Base-by-base conservation (phyloP, 2,888 invertebrate species). In the Exephanes ischioxanthus region DNA sequence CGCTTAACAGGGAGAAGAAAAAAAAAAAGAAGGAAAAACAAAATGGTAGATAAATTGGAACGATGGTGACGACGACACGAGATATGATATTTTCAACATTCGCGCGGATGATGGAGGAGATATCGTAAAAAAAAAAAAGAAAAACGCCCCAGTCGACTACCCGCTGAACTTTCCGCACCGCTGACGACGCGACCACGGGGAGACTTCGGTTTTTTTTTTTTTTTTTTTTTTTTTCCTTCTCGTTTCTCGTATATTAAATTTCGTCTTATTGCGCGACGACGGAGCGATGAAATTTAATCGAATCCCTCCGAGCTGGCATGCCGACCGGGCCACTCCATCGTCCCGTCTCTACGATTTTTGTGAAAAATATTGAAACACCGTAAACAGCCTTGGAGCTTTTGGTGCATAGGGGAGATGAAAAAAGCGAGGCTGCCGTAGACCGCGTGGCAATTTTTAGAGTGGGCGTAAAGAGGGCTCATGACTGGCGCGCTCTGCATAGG, bases 241-340 rank as follows among this genome's bases (percentile, higher is more conserved):
- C 72, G 41, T 41, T 26, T 22, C 33, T 72, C 55, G 14, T 16
- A 33, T 72, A 58, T 72, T 72, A 72, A 51, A 55, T 72, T 72
- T 72, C 72, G 33, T 55, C 75, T 48, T 41, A 37, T 30, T 16
- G 26, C 22, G n/a, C 75, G 30, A 51, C 30, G 30, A 33, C 30
- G 30, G 33, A 75, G 75, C 61, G 19, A 30, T 48, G 63, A 48
- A 75, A 45, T 75, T 75, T 63, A 75, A 75, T 75, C 45, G 61
- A 26, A 75, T 75, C 45, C 61, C 41, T 61, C 58, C 45, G 30
- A 61, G 73, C 26, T 9, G 2, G 37, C 5, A 22, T 48, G 61
- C 37, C 61, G 73, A 26, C 30, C 61, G 22, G 61, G 61, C 26
- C 26, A 58, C 58, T 26, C 58, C 22, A 3, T 61, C 22, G 11